A percentile compares a stretch with the other conserved stretches of the same genome.
These are phyloP conservation scores for Gallinago undulata DNA, from an alignment of 2,113 vertebrate genomes.

Conservation along the genomic window DNA sequence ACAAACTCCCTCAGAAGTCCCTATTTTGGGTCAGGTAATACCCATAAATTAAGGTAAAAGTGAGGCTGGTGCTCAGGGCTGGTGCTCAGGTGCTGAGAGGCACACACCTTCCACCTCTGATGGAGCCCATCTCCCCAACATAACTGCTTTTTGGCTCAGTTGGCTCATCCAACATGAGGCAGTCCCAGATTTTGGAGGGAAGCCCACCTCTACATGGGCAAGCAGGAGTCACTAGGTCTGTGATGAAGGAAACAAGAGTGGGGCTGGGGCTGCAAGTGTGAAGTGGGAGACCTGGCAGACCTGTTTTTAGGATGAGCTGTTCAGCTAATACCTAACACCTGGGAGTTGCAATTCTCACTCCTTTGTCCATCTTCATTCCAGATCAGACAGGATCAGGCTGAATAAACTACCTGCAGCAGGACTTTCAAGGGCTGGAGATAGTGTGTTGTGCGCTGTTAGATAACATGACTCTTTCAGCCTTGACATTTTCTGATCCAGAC, in stretches of 20 bases:
- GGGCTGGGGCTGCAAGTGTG: not conserved
- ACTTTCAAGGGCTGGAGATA: not conserved
- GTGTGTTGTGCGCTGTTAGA: not conserved
- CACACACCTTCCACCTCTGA: not conserved
- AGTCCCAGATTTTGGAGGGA: not conserved
- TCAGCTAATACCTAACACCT: not conserved
- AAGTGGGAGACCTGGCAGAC: not conserved
- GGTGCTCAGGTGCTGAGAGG: not conserved
- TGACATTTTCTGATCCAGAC: not conserved
- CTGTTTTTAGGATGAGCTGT: not conserved
- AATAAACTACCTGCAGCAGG: not conserved
- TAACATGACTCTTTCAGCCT: not conserved
- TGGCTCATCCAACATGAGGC: not conserved
- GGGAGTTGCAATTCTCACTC: not conserved
- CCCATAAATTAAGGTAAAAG: not conserved
- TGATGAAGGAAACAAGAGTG: not conserved
- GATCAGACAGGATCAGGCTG: not conserved
- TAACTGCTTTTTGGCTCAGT: rapidly evolving
- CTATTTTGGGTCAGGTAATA: not conserved
- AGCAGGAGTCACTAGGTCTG: not conserved
- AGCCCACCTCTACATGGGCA: not conserved
- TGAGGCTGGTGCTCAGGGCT: not conserved
- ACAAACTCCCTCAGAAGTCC: not conserved
- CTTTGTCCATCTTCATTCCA: not conserved
- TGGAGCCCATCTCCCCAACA: not conserved